Evolutionary conservation across 2,113 vertebrate species (phyloP).

Genomic region (Pongo abelii): DNA sequence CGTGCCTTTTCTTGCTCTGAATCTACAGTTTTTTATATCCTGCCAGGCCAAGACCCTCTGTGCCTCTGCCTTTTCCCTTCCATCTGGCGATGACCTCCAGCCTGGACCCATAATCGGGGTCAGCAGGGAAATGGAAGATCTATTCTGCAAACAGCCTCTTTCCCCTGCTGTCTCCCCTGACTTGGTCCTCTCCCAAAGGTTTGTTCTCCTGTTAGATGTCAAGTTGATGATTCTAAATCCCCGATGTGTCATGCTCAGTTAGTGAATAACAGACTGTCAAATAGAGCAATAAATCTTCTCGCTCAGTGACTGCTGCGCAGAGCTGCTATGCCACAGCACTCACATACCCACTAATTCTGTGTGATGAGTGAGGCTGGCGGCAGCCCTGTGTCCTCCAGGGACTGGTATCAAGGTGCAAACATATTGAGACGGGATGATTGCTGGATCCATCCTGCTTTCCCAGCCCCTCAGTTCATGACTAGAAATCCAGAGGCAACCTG

Average conservation of each 20-base stretch:
- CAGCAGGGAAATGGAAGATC: slow-evolving; percentile 71
- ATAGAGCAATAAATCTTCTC: slow-evolving; percentile 95
- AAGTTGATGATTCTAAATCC: slow-evolving; percentile 86
- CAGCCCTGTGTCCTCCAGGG: slow-evolving; percentile 73
- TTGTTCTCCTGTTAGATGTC: slow-evolving; percentile 83
- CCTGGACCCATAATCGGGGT: slow-evolving; percentile 35
- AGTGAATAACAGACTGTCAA: slow-evolving; percentile 87
- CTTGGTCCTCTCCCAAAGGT: slow-evolving; percentile 52
- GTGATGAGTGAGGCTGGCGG: slow-evolving; percentile 83
- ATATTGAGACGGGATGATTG: slow-evolving; percentile 74
- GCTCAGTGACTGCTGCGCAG: slow-evolving; percentile 85
- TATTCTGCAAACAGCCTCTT: slow-evolving; percentile 32
- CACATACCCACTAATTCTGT: slow-evolving; percentile 82
- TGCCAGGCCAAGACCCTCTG: neutral
- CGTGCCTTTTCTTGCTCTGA: slow-evolving; percentile 62
- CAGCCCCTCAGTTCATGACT: slow-evolving; percentile 61
- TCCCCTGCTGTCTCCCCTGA: neutral
- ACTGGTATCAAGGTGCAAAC: slow-evolving; percentile 79
- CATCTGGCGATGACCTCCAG: slow-evolving; percentile 44
- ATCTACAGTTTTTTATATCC: slow-evolving; percentile 34
- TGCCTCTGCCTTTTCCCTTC: slow-evolving; percentile 10
- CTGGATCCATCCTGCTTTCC: slow-evolving; percentile 66
- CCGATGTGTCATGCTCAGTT: slow-evolving; percentile 89
- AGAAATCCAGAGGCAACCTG: slow-evolving; percentile 78
- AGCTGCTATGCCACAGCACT: slow-evolving; percentile 75